Conservation (phyloP, 2,113 vertebrate genomes). For the Halcyon malimbica region DNA sequence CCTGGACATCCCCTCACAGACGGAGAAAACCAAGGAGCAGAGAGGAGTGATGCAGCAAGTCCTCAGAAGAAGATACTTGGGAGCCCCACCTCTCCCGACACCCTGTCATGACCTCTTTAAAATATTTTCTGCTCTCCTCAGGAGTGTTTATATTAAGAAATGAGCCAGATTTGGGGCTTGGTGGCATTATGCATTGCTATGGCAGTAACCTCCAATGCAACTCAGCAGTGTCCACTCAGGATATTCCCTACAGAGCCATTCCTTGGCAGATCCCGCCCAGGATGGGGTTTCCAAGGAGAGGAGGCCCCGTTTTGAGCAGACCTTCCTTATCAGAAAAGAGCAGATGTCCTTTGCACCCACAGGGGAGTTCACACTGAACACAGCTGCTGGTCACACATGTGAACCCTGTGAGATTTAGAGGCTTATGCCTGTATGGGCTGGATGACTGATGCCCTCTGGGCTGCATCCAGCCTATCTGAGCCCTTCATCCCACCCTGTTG, state of each 20-base stretch:
- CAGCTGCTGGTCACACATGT: background rate
- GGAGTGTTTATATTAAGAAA: background rate
- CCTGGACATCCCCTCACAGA: background rate
- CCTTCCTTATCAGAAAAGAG: background rate
- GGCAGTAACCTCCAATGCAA: background rate
- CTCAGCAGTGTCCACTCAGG: background rate
- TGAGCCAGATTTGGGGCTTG: background rate
- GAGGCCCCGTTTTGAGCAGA: background rate
- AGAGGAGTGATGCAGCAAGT: background rate
- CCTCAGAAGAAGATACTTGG: background rate
- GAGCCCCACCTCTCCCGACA: background rate
- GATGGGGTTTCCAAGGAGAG: background rate
- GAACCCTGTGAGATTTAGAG: background rate
- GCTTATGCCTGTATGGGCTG: background rate
- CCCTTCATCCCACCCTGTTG: background rate
- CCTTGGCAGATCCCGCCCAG: fast-evolving
- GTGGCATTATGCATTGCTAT: background rate
- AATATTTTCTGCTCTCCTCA: background rate
- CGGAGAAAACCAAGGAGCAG: background rate
- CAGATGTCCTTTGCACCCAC: background rate
- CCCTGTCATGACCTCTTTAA: fast-evolving
- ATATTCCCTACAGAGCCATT: fast-evolving
- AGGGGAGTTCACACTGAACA: background rate
- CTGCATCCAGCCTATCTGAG: background rate
- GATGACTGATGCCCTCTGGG: background rate